phyloP scores from a whole-genome alignment of 2,888 invertebrate genomes.

The Parasteatoda lunata region DNA sequence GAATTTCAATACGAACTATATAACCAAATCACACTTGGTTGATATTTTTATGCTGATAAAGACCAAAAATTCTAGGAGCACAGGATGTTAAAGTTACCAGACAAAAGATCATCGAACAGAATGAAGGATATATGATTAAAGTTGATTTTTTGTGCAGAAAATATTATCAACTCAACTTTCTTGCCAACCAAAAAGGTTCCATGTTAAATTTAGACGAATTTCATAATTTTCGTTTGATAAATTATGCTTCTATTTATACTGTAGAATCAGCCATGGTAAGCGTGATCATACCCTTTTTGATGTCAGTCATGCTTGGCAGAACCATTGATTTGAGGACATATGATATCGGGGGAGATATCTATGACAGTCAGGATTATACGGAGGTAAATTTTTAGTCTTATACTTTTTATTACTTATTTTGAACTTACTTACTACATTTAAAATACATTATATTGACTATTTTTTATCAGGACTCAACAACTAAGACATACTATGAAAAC shows the following conservation, averaged over 20 bases:
- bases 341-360: conserved; percentile 31
- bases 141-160: too few relatives aligned
- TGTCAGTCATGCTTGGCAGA: conserved; percentile 39
- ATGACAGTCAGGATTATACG: conserved; percentile 23
- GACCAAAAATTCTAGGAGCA: too few relatives aligned
- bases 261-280: conserved; percentile 5
- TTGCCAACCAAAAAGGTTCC: too few relatives aligned
- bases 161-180: too few relatives aligned
- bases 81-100: too few relatives aligned
- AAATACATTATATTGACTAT: not conserved
- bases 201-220: too few relatives aligned
- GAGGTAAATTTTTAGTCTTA: conserved; percentile 14
- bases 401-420: not conserved
- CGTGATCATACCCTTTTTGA: conserved; percentile 21
- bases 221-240: too few relatives aligned
- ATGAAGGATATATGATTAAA: too few relatives aligned
- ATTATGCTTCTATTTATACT: not conserved
- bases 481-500: not conserved
- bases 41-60: too few relatives aligned
- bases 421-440: not conserved
- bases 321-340: conserved; percentile 45
- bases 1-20: too few relatives aligned
- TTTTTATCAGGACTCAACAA: not conserved
- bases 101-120: too few relatives aligned
- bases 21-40: too few relatives aligned